phyloP scores from a whole-genome alignment of 2,888 invertebrate genomes.

The Lasioglossum lativentre region DNA sequence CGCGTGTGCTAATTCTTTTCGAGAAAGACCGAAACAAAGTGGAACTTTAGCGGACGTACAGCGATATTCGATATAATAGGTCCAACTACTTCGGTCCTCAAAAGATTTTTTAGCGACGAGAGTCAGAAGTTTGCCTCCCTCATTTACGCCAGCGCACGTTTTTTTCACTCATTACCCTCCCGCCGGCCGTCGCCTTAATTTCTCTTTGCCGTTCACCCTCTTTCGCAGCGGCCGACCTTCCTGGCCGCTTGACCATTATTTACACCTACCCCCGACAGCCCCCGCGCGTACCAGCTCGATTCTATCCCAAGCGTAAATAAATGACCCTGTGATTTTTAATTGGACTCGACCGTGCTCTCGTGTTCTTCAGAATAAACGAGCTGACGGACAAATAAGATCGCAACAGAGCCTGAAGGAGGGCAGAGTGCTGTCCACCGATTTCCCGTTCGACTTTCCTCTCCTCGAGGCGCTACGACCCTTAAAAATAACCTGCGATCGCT shows the following conservation, averaged over 20 bases:
- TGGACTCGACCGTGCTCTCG: conserved; percentile 59
- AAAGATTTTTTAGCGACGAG: conserved; percentile 11
- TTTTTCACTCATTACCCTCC: conserved; percentile 68
- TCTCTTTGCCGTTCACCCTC: conserved; percentile 68
- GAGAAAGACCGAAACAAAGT: not conserved
- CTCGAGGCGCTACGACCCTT: not conserved
- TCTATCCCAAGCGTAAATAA: conserved; percentile 73
- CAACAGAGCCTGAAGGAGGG: conserved; percentile 37
- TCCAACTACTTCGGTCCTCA: conserved; percentile 16
- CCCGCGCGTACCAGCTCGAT: conserved; percentile 65
- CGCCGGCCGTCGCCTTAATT: conserved; percentile 59
- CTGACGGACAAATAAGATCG: conserved; percentile 56
- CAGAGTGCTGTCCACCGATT: conserved; percentile 33
- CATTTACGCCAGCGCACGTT: conserved; percentile 5
- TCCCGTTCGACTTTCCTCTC: conserved; percentile 30
- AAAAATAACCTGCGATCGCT: conserved; percentile 8
- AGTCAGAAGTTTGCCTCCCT: not conserved
- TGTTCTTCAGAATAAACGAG: conserved; percentile 61
- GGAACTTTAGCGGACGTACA: not conserved
- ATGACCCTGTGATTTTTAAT: conserved; percentile 77
- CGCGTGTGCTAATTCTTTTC: too few relatives aligned
- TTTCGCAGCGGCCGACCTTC: conserved; percentile 65
- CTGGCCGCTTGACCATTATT: conserved; percentile 75
- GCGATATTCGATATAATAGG: conserved; percentile 19
- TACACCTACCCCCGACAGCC: conserved; percentile 63